A percentile compares a stretch with the other conserved stretches of the same genome.
Evolutionary conservation across 2,797 vertebrate species (phyloP).

Genomic region (Chrysolophus pictus): DNA sequence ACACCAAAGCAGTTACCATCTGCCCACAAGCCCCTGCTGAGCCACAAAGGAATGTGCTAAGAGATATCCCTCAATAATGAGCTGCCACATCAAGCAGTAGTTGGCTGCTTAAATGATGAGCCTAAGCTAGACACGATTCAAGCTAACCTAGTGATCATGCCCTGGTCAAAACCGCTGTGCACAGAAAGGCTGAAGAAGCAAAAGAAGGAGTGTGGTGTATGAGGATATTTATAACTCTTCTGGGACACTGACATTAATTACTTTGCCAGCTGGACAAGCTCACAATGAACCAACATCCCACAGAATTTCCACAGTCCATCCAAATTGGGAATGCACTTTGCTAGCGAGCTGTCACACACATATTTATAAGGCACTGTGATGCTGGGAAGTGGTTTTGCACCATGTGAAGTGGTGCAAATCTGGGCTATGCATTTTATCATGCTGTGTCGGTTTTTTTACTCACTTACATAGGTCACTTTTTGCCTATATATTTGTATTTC

Average conservation of each 20-base stretch:
- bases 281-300: conserved; percentile 15
- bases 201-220: not conserved
- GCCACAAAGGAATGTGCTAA: not conserved
- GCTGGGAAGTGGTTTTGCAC: not conserved
- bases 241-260: conserved; percentile 30
- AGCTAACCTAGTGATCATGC: not conserved
- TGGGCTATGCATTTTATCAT: not conserved
- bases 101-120: not conserved
- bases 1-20: not conserved
- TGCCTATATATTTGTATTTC: not conserved
- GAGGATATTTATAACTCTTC: conserved; percentile 21
- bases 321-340: conserved; percentile 12
- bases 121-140: not conserved
- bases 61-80: not conserved
- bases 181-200: not conserved
- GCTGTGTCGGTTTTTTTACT: fast-evolving
- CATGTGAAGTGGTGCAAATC: not conserved
- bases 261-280: conserved; percentile 37
- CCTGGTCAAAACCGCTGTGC: not conserved
- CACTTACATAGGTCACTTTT: not conserved
- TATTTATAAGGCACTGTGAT: not conserved
- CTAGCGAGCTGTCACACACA: conserved; percentile 13
- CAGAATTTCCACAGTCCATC: not conserved
- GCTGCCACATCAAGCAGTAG: not conserved
- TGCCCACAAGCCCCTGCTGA: not conserved